Conservation (phyloP, 2,113 vertebrate genomes). For the Philantomba maxwellii region DNA sequence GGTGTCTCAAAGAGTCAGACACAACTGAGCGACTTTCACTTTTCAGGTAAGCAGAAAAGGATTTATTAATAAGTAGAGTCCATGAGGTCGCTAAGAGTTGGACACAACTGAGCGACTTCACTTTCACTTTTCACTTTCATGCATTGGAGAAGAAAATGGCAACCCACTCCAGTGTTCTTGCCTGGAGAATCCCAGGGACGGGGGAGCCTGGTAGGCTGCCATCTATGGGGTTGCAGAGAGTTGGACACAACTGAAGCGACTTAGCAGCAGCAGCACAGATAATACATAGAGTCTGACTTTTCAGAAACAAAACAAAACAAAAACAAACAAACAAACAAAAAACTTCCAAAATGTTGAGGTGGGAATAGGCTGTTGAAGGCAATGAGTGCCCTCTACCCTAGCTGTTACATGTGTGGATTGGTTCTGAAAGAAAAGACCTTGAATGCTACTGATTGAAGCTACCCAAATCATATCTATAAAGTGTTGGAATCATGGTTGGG, state of each 20-base stretch:
- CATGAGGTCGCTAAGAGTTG: no score
- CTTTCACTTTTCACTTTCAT: no score
- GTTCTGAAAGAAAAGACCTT: no score
- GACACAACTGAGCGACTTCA: no score
- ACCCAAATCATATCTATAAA: background rate
- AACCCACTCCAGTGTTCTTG: no score
- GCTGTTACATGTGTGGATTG: background rate
- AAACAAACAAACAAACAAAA: background rate
- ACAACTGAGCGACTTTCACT: background rate
- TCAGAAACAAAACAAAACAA: background rate
- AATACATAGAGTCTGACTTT: background rate
- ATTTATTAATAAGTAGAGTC: background rate
- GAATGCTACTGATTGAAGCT: background rate
- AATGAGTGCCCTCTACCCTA: background rate
- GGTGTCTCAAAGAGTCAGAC: background rate
- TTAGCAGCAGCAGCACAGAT: background rate
- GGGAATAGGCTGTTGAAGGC: background rate
- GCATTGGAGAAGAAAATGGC: no score
- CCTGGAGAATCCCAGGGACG: no score
- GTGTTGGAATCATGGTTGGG: background rate
- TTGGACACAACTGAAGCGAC: no score
- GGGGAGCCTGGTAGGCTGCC: no score
- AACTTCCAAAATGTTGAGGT: background rate
- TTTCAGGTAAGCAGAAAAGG: background rate
- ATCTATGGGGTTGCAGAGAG: no score